phyloP scores from a whole-genome alignment of 2,113 vertebrate species.

The Chauna torquata region DNA sequence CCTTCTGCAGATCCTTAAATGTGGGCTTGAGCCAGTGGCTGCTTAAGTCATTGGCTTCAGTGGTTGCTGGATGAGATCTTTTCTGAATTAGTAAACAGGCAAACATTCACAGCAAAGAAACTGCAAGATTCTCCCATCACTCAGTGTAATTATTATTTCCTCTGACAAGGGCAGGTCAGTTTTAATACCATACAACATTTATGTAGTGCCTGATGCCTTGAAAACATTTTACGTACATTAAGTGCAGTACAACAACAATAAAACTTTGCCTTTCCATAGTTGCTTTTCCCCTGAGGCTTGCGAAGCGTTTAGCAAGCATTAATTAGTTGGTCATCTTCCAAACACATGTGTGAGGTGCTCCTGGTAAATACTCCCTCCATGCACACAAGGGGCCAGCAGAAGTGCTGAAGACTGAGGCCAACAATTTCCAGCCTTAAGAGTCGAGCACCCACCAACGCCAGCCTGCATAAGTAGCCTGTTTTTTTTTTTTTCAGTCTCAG shows the following conservation, averaged over 20 bases:
- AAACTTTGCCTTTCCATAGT: conserved; percentile 32
- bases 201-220: conserved; percentile 19
- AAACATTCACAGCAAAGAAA: conserved; percentile 28
- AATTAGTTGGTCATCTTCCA: conserved; percentile 66
- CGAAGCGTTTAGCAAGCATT: conserved; percentile 5
- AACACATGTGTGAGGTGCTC: conserved; percentile 23
- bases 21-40: neutral
- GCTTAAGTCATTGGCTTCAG: conserved; percentile 16
- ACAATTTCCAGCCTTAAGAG: neutral
- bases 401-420: neutral
- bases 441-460: neutral
- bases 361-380: conserved; percentile 17
- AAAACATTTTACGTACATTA: conserved; percentile 35
- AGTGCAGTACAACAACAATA: neutral
- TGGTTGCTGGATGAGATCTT: neutral
- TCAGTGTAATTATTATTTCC: conserved; percentile 40
- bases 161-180: conserved; percentile 35
- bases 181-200: conserved; percentile 43
- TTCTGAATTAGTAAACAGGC: conserved; percentile 46
- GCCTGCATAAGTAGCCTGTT: neutral
- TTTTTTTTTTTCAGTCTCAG: neutral
- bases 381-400: neutral
- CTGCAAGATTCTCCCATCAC: conserved; percentile 32
- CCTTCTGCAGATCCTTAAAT: conserved; percentile 13
- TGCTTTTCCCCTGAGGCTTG: conserved; percentile 2